These are phyloP conservation scores for Pitangus sulphuratus DNA, from an alignment of 2,797 vertebrate species.

Conservation along the genomic window DNA sequence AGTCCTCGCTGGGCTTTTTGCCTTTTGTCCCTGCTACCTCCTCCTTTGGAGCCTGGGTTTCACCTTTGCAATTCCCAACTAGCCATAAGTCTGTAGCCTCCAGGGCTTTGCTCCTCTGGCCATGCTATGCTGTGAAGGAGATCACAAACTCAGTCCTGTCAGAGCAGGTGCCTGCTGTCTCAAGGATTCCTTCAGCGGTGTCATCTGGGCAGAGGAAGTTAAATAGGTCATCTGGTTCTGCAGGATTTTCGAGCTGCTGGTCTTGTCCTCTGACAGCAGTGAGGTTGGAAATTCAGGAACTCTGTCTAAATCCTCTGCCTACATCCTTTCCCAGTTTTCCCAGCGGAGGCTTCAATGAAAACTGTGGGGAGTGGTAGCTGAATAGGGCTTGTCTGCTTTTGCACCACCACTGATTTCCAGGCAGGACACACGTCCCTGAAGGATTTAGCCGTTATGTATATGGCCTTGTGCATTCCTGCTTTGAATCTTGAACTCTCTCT, in stretches of 20 bases:
- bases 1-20: neutral
- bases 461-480: neutral
- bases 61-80: neutral
- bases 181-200: neutral
- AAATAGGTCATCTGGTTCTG: neutral
- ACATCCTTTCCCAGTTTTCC: neutral
- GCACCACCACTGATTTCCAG: neutral
- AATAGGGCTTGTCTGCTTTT: neutral
- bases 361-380: neutral
- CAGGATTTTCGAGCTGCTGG: neutral
- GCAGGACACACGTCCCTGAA: neutral
- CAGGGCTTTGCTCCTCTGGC: neutral
- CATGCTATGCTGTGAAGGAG: accelerated
- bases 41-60: neutral
- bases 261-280: neutral
- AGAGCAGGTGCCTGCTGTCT: neutral
- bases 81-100: neutral
- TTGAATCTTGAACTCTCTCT: neutral
- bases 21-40: accelerated
- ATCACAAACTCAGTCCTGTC: neutral
- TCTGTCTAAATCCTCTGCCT: neutral
- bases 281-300: neutral
- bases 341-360: neutral
- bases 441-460: neutral
- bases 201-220: neutral